A percentile compares a stretch with the other conserved stretches of the same genome.
These are phyloP conservation scores for Calcarius ornatus DNA, from an alignment of 2,113 vertebrate species.

Conservation along the genomic window DNA sequence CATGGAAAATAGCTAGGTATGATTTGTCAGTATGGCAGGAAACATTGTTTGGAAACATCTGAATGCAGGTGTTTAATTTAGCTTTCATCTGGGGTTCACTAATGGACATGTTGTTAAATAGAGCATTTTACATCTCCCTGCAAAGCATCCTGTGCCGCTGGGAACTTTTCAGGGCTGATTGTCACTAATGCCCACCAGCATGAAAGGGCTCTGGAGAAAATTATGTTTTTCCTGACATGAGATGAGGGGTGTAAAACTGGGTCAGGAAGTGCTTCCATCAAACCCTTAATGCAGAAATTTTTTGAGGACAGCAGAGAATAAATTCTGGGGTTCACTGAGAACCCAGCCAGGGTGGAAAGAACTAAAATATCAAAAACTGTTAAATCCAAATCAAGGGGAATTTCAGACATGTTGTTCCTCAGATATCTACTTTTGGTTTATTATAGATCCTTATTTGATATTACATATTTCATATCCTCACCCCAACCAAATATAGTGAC, in stretches of 20 bases:
- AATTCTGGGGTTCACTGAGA: not conserved
- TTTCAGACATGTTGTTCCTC: not conserved
- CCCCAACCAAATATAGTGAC: not conserved
- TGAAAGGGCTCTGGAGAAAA: not conserved
- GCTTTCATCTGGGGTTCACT: not conserved
- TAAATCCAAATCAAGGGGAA: not conserved
- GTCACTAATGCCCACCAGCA: not conserved
- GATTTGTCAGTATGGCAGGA: not conserved
- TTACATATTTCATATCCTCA: slow-evolving; percentile 43
- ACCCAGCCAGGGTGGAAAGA: not conserved
- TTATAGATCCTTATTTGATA: slow-evolving; percentile 29
- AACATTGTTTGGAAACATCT: not conserved
- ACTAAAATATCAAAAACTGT: not conserved
- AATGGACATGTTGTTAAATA: not conserved
- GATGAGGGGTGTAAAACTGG: not conserved
- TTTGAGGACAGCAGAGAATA: not conserved
- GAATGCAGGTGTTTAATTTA: slow-evolving; percentile 24
- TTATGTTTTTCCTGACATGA: not conserved
- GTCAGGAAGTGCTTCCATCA: not conserved
- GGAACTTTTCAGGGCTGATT: not conserved
- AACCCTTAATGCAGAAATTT: rapidly evolving
- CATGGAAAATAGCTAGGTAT: slow-evolving; percentile 10
- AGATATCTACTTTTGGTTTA: not conserved
- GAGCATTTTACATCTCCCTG: not conserved
- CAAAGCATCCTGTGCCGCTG: not conserved